Evolutionary conservation across 2,113 vertebrate genomes (phyloP), one percentile per base, ranked within the genome.

Genomic region (Odontophorus gujanensis): DNA sequence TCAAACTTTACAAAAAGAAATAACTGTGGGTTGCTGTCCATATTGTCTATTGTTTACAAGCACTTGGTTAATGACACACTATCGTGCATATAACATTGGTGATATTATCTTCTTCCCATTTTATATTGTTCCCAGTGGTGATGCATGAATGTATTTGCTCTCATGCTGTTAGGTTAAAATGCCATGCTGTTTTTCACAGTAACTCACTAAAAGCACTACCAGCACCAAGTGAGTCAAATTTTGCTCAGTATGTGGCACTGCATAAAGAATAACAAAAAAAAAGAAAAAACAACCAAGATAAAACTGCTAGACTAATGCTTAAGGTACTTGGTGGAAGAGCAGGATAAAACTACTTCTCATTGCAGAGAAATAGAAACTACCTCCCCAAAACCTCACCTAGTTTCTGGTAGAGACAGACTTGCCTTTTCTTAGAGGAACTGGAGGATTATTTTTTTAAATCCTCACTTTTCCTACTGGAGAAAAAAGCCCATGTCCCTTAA

Each of bases 111-210:
- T 12, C 65, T 62, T 86, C 53, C 43, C 78, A 75, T 81, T 97
- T 96, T 53, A 34, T 84, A 77, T 88, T 78, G n/a, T 84, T 95
- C 94, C 80, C 82, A 93, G 61, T 66, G 36, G 73, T 74, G 61
- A 85, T 57, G 48, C 53, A 50, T 68, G 73, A 84, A 87, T 81
- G 40, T 57, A 43, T 81, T 92, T 88, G 48, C 30, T 91, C 13
- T 71, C 95, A 78, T 50, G 76, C 81, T 96, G 94, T 65, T 95
- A 93, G 73, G 94, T 92, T 93, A 87, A 96, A 95, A 93, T 58
- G 48, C 62, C 62, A 21, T 86, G 80, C 90, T 95, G 91, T 38
- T 92, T 95, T 94, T 88, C 89, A 90, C 5, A 7, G 82, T 81
- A 95, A 81, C 93, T 47, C 76, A 61, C 93, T 95, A 90, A 95